Base-by-base conservation (phyloP, 2,113 vertebrate species). In the Sceloporus tristichus region DNA sequence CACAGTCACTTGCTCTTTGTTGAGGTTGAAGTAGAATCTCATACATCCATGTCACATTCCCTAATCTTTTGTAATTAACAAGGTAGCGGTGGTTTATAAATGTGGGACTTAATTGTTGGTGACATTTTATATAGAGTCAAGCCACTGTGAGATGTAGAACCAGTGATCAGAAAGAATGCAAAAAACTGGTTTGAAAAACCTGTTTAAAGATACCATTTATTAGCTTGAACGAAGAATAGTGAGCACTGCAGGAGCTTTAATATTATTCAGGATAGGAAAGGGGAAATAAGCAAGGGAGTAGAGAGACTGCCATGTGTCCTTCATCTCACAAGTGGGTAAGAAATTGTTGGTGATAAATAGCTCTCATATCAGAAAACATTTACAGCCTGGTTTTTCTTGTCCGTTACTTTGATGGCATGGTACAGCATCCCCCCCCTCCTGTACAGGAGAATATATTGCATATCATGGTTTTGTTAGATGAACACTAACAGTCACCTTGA, bases 21-120 rank as follows among this genome's bases (percentile, higher is more conserved):
- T 13, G 1, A 79, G 56, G 56, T 10, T 59, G 56, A 59, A 34
- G 34, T 34, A 34, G 34, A 34, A 34, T 34, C 34, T 34, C 34
- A 34, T 34, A 34, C 34, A 34, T 34, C 34, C 34, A 34, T 34
- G 34, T 34, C 34, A 34, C 34, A 34, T 34, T 34, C 34, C 16
- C 16, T 4, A 65, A 65, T 13, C 42, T 71, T 88, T 87, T 89
- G 6, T 87, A 85, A 18, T 87, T 9, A 3, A 65, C n/a, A 0
- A 91, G 88, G 80, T 74, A 77, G 5, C 13, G 59, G 38, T 34
- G 1, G 62, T 82, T 19, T 77, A 74, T 40, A 83, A 87, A 88
- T 65, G 40, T 48, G 27, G 38, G 40, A 8, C 1, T 34, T 2
- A 25, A n/a, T 34, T 7, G 8, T 16, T 62, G 10, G 23, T 53